Evolutionary conservation across 1,140 invertebrate species (phyloP).

Genomic region (Aphelenchoides besseyi): DNA sequence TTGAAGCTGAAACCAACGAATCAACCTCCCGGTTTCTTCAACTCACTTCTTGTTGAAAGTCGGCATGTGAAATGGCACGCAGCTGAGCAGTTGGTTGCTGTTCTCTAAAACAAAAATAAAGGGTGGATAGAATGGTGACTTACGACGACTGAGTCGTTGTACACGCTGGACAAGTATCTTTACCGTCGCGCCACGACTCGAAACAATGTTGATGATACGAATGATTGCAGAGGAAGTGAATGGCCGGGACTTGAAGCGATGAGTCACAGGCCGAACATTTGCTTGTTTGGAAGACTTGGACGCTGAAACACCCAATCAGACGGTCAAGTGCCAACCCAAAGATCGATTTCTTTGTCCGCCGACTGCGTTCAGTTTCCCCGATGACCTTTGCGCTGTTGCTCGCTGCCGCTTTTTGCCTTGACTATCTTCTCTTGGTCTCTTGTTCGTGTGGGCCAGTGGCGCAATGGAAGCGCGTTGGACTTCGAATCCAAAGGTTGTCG

Average conservation of each 20-base stretch:
- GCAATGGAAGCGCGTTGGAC: too few relatives aligned
- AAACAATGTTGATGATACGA: slow-evolving; percentile 51
- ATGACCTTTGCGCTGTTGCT: too few relatives aligned
- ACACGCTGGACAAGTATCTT: slow-evolving; percentile 29
- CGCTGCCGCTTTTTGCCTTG: too few relatives aligned
- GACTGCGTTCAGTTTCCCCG: too few relatives aligned
- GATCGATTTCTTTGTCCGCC: too few relatives aligned
- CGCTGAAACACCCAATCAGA: slow-evolving; percentile 33
- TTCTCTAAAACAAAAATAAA: slow-evolving; percentile 14
- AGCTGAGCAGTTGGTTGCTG: neutral
- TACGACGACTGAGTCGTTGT: neutral
- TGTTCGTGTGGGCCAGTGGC: too few relatives aligned
- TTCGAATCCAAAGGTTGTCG: too few relatives aligned
- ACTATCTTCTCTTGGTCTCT: too few relatives aligned
- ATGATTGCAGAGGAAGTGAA: slow-evolving; percentile 52
- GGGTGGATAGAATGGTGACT: neutral
- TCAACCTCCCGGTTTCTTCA: too few relatives aligned
- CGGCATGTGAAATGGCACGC: slow-evolving; percentile 19
- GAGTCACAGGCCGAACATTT: slow-evolving; percentile 44
- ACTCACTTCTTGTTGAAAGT: slow-evolving; percentile 22
- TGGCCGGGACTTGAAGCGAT: slow-evolving; percentile 34
- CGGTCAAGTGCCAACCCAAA: too few relatives aligned
- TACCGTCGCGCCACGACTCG: slow-evolving; percentile 31
- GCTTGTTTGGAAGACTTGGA: slow-evolving; percentile 54
- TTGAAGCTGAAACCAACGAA: slow-evolving; percentile 25